Percentiles rank a stretch among this genome's conserved stretches.
Evolutionary conservation across 2,888 invertebrate genomes (phyloP).

Genomic region (Stegana nigrithorax): DNA sequence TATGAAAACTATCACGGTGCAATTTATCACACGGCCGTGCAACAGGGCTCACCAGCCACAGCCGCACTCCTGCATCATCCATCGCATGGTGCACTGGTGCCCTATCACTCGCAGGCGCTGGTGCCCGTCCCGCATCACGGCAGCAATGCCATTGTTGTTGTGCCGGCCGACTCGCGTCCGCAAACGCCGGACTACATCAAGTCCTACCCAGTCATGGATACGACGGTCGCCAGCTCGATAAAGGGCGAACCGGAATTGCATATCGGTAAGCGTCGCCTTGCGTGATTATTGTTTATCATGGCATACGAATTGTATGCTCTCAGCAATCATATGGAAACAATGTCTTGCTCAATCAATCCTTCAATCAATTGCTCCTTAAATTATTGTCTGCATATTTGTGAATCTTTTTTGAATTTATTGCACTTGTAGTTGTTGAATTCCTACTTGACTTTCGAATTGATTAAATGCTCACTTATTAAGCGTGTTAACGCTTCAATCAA

Average conservation of each 20-base stretch:
- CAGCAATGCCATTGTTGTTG: conserved; percentile 46
- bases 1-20: conserved; percentile 29
- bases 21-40: conserved; percentile 32
- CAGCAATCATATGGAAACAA: too few species aligned
- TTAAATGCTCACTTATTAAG: too few species aligned
- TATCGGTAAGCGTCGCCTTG: conserved; percentile 65
- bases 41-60: conserved; percentile 28
- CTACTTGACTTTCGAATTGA: too few species aligned
- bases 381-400: too few species aligned
- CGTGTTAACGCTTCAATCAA: too few species aligned
- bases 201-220: conserved; percentile 69
- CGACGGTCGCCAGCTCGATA: conserved; percentile 68
- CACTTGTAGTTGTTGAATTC: too few species aligned
- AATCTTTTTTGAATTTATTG: too few species aligned
- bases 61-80: conserved; percentile 23
- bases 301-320: too few species aligned
- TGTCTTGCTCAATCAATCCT: not conserved
- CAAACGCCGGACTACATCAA: conserved; percentile 68
- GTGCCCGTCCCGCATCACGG: conserved; percentile 21
- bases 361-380: not conserved
- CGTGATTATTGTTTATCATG: too few species aligned
- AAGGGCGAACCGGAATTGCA: conserved; percentile 69
- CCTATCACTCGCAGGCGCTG: conserved; percentile 11
- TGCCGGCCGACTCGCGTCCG: conserved; percentile 62
- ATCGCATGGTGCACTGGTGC: conserved; percentile 25